Conservation (phyloP, 2,888 invertebrate species). For the Lymantria monacha region DNA sequence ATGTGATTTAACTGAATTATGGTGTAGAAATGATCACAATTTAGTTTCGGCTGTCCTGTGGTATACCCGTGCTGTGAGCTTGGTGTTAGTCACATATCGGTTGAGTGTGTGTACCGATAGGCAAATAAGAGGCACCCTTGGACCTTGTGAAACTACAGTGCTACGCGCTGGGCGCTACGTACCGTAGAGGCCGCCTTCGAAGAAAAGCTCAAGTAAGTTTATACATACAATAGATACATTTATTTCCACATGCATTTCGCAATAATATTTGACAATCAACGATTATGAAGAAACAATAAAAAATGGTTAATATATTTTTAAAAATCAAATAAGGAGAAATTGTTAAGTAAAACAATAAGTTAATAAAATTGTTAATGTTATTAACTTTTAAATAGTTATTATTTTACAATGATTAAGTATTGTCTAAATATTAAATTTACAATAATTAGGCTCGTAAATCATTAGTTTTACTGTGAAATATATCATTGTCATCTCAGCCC, state of each 20-base stretch:
- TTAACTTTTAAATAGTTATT: too few relatives aligned
- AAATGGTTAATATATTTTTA: too few relatives aligned
- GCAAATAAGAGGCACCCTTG: constrained; percentile 19
- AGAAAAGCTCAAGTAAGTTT: constrained; percentile 63
- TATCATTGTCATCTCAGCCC: not conserved
- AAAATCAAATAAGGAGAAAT: too few relatives aligned
- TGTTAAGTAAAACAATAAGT: too few relatives aligned
- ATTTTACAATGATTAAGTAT: too few relatives aligned
- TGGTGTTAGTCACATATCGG: constrained; percentile 32
- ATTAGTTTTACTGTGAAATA: too few relatives aligned
- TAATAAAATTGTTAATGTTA: too few relatives aligned
- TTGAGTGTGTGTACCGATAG: constrained; percentile 36
- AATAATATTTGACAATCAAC: not conserved
- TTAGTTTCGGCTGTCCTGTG: constrained; percentile 70
- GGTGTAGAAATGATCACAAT: constrained; percentile 75
- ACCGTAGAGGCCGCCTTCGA: constrained; percentile 45
- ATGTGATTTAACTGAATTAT: constrained; percentile 81
- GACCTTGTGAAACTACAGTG: constrained; percentile 52
- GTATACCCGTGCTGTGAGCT: constrained; percentile 54
- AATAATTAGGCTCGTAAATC: too few relatives aligned
- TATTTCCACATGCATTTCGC: not conserved
- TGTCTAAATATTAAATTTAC: too few relatives aligned
- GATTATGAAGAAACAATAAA: not conserved
- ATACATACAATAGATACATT: not conserved
- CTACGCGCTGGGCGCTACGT: constrained; percentile 59